phyloP scores from a whole-genome alignment of 92 coral and sea anemone genomes.

The Epizoanthus illoricatus region DNA sequence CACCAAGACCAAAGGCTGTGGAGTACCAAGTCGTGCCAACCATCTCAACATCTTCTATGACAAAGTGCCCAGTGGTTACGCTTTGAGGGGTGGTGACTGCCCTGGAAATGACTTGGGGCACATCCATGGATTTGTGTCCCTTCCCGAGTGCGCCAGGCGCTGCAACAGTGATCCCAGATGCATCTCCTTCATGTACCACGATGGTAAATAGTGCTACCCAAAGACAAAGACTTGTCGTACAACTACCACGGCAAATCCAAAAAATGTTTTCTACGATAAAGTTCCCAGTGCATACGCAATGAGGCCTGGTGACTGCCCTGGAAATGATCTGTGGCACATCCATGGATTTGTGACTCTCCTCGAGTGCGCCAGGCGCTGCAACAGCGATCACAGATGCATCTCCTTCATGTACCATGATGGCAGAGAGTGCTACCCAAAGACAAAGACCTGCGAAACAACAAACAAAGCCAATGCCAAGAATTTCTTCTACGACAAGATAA shows the following conservation, averaged over 20 bases:
- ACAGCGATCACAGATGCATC: background rate
- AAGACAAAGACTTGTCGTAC: conserved; percentile 9
- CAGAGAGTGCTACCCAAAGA: conserved; percentile 33
- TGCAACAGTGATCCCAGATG: background rate
- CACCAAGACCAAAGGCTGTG: background rate
- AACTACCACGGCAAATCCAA: background rate
- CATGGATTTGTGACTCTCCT: conserved; percentile 2
- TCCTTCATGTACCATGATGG: conserved; percentile 25
- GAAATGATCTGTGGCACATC: conserved; percentile 31
- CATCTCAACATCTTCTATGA: conserved; percentile 10
- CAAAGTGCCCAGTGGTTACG: conserved; percentile 20
- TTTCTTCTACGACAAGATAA: conserved; percentile 33
- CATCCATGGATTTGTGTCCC: background rate
- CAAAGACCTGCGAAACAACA: conserved; percentile 24
- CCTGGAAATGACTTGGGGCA: conserved; percentile 1
- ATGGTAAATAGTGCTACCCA: background rate
- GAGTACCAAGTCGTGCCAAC: background rate
- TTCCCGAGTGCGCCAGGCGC: background rate
- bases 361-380: conserved; percentile 34
- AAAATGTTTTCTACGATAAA: conserved; percentile 28
- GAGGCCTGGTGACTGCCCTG: conserved; percentile 43
- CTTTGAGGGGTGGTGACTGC: conserved; percentile 22
- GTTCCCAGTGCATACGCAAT: conserved; percentile 24
- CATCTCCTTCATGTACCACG: background rate
- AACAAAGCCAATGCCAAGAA: background rate